Conservation (phyloP, 2,113 vertebrate genomes). For the Lophius piscatorius region DNA sequence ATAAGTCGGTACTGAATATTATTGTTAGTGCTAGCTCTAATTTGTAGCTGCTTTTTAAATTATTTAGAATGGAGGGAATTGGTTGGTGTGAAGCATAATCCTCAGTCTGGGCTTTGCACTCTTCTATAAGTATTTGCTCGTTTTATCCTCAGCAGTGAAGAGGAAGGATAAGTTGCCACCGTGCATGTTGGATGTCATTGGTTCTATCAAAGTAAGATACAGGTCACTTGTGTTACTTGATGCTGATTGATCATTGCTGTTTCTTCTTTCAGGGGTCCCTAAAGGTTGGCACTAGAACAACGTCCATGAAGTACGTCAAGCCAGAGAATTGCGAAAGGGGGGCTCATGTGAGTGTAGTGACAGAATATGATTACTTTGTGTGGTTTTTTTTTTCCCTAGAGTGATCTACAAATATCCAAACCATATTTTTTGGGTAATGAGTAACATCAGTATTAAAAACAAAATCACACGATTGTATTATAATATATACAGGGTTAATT, state of each 20-base stretch:
- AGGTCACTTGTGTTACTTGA: not conserved
- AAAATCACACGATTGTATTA: too few species aligned
- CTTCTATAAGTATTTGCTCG: slow-evolving; percentile 27
- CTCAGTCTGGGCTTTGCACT: slow-evolving; percentile 27
- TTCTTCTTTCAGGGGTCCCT: slow-evolving; percentile 90
- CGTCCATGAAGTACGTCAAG: slow-evolving; percentile 89
- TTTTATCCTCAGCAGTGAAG: slow-evolving; percentile 52
- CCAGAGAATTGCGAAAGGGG: slow-evolving; percentile 65
- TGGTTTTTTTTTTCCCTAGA: not conserved
- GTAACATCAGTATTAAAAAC: too few species aligned
- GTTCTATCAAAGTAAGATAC: slow-evolving; percentile 30
- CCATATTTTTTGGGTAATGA: too few species aligned
- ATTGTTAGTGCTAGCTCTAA: slow-evolving; percentile 5
- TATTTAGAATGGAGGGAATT: slow-evolving; percentile 3
- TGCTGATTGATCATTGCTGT: slow-evolving; percentile 35
- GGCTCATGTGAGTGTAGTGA: slow-evolving; percentile 56
- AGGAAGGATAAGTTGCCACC: slow-evolving; percentile 57
- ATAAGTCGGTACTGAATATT: slow-evolving; percentile 9
- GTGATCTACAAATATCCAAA: not conserved
- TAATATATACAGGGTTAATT: too few species aligned
- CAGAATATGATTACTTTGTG: not conserved
- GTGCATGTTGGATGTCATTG: slow-evolving; percentile 71
- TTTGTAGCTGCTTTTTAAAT: slow-evolving; percentile 16
- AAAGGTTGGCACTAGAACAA: slow-evolving; percentile 89
- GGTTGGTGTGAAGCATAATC: slow-evolving; percentile 18